Base-by-base conservation (phyloP, 2,888 invertebrate genomes). In the Tetheella fluctuosa region DNA sequence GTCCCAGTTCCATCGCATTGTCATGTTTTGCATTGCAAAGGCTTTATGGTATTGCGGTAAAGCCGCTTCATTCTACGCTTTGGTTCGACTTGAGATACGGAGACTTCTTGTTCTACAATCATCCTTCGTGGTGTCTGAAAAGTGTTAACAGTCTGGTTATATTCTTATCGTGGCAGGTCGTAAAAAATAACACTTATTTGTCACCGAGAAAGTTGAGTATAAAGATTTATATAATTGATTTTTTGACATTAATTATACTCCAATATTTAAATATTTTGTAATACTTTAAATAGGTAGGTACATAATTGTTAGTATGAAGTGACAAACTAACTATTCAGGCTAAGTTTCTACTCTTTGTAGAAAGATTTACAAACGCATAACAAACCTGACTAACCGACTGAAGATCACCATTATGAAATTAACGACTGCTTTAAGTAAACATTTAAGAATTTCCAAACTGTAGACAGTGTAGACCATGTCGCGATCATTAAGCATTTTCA, bases 21-120 rank as follows among this genome's bases (percentile, higher is more conserved):
- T 20, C 10, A 20, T 48, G 48, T 48, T 48, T 55, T 55, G 34
- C 55, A 55, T 55, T 34, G 30, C 55, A 34, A 34, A 20, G 48
- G 20, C 48, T 48, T 48, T 48, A n/a, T 6, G 20, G 48, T 48
- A 10, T 48, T 48, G 48, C 48, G 48, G 48, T 48, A 8, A 17
- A 42, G n/a, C 42, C n/a, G 2, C 7, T 42, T 42, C 42, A 10
- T 10, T 48, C 20, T 20, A 48, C 48, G n/a, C 20, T 48, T 39
- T 39, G 39, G n/a, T 39, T 48, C 48, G 4, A 20, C 48, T 48
- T 20, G 48, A 10, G 10, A 20, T 42, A 20, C 10, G 48, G 20
- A 42, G 5, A 17, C 20, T 10, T n/a, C 20, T 48, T 20, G 48
- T 48, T 48, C 10, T 20, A 2, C 20, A 17, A 48, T 20, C 0